These are phyloP conservation scores for Sinosuthora webbiana DNA, from an alignment of 2,113 vertebrate genomes.

Conservation along the genomic window DNA sequence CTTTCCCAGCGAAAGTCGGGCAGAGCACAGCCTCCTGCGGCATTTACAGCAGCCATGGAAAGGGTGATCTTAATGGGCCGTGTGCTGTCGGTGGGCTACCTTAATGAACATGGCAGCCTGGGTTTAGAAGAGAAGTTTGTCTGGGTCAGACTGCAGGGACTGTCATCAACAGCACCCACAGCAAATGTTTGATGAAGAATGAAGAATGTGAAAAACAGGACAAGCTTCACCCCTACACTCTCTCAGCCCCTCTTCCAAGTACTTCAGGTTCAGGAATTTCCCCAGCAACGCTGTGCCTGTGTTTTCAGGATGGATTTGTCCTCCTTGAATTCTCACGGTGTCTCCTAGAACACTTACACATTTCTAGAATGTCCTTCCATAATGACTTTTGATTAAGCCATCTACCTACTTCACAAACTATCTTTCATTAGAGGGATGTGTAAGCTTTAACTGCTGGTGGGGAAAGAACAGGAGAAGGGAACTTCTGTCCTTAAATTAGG, in stretches of 20 bases:
- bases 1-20: neutral
- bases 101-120: neutral
- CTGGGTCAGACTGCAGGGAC: neutral
- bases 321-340: neutral
- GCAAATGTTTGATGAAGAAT: neutral
- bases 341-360: neutral
- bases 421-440: accelerated
- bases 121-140: neutral
- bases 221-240: neutral
- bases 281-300: neutral
- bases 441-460: neutral
- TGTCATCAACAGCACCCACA: neutral
- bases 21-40: neutral
- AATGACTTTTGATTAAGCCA: neutral
- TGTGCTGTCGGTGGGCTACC: neutral
- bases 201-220: neutral
- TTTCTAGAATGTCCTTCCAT: neutral
- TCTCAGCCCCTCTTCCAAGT: neutral
- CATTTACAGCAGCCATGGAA: neutral
- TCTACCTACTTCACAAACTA: neutral
- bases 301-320: neutral
- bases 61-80: neutral
- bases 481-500: neutral
- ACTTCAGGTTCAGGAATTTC: neutral
- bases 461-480: neutral